Evolutionary conservation across 2,888 invertebrate genomes (phyloP), one percentile per base, ranked within the genome.

Genomic region (Lepas anatifera): DNA sequence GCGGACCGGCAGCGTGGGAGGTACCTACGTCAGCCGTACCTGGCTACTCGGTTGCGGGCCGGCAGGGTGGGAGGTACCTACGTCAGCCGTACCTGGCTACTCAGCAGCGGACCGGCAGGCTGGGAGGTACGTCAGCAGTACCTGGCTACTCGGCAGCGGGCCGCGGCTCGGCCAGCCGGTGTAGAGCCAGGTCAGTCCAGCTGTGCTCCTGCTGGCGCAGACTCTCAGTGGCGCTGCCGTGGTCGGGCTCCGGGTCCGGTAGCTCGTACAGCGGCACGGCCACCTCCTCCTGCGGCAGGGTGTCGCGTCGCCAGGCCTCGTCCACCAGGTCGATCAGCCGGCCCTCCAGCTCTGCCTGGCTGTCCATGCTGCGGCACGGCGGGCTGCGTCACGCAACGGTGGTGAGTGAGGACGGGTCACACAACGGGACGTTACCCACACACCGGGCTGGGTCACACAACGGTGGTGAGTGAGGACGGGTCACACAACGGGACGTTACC

Each of bases 241-340:
- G 90, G 80, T 96, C 95, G 2, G 93, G 91, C 79, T 93, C 93
- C 0, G 92, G 92, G 82, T 96, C 95, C 1, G 95, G 92, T 68
- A 96, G 82, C 81, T 95, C 95, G 77, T 89, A 87, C 68, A 88
- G 79, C 3, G 95, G 95, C 10, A 96, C 94, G 10, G 77, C 78
- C 22, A 75, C 73, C 70, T 81, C 81, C 72, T 81, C 81, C 73
- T 77, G 76, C 2, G 82, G 82, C 35, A 83, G 74, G 67, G 78
- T 77, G 71, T 82, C 82, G 71, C 89, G 86, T 70, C 90, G 85
- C 95, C 96, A 96, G 76, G 87, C 87, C 77, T 91, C 89, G 79
- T 95, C 94, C 75, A 92, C 87, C 70, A 92, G 81, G 78, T 91
- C 91, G 74, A 88, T 83, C 72, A 92, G 82, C 74, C 88, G 85